Percentiles rank a stretch among this genome's conserved stretches.
Evolutionary conservation across 53 echinoderm and acorn worm genomes (phyloP).

Genomic region (Zoroaster sp.): DNA sequence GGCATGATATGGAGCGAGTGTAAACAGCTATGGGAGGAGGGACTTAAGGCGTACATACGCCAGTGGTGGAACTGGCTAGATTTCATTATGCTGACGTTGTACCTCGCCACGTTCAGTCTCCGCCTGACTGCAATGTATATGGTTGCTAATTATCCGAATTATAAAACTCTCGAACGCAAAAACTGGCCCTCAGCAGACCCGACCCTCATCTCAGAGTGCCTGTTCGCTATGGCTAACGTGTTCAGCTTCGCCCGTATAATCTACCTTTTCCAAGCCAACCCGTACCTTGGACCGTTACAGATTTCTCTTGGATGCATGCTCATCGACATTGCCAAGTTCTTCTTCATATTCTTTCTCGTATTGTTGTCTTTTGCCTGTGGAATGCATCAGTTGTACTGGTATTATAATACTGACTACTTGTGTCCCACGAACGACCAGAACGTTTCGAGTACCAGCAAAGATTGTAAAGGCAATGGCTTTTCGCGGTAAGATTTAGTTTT

Average conservation of each 20-base stretch:
- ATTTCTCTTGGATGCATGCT: slow-evolving; percentile 98
- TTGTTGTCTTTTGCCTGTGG: slow-evolving; percentile 93
- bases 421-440: too few relatives aligned
- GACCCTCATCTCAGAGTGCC: slow-evolving; percentile 84
- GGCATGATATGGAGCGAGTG: slow-evolving; percentile 98
- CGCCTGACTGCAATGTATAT: slow-evolving; percentile 63
- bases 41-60: slow-evolving; percentile 91
- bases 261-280: slow-evolving; percentile 96
- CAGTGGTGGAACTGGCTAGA: slow-evolving; percentile 99
- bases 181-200: slow-evolving; percentile 79
- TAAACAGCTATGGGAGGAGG: slow-evolving; percentile 97
- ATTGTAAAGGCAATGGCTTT: slow-evolving; percentile 35
- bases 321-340: slow-evolving; percentile 97
- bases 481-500: neutral
- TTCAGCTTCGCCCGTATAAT: slow-evolving; percentile 99
- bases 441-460: neutral
- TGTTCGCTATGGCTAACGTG: slow-evolving; percentile 96
- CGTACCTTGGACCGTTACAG: slow-evolving; percentile 88
- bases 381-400: slow-evolving; percentile 88
- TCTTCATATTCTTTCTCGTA: slow-evolving; percentile 94
- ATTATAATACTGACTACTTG: slow-evolving; percentile 29
- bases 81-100: slow-evolving; percentile 92
- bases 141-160: neutral
- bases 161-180: neutral
- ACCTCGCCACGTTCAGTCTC: slow-evolving; percentile 85